A percentile compares a stretch with the other conserved stretches of the same genome.
Conservation (phyloP, 2,797 vertebrate species). For the Lepus townsendii region DNA sequence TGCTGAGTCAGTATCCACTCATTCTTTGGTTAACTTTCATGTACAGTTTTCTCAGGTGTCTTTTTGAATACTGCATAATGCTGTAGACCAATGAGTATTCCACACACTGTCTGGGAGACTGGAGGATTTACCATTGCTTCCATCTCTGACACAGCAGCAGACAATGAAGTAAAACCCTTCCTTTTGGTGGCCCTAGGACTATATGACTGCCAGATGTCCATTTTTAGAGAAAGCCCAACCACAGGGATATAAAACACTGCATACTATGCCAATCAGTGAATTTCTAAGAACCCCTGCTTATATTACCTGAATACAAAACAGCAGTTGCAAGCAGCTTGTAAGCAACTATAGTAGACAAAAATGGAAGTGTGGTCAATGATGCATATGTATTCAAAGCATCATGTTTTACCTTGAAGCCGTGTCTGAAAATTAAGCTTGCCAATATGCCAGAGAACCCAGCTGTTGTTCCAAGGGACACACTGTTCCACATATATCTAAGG, state of each 20-base stretch:
- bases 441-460: slow-evolving; percentile 89
- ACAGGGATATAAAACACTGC: slow-evolving; percentile 90
- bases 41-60: slow-evolving; percentile 1
- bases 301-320: slow-evolving; percentile 89
- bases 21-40: slow-evolving; percentile 65
- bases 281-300: slow-evolving; percentile 90
- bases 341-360: slow-evolving; percentile 89
- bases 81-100: slow-evolving; percentile 6
- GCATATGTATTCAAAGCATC: slow-evolving; percentile 88
- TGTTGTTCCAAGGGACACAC: slow-evolving; percentile 87
- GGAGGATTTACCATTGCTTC: slow-evolving; percentile 73
- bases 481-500: slow-evolving; percentile 88
- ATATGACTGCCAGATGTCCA: slow-evolving; percentile 87
- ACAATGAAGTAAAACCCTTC: slow-evolving; percentile 76
- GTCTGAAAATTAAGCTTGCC: slow-evolving; percentile 91
- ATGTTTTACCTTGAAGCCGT: slow-evolving; percentile 89
- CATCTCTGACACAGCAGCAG: slow-evolving; percentile 64
- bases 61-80: slow-evolving; percentile 64
- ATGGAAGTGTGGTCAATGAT: slow-evolving; percentile 91
- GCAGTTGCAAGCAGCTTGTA: slow-evolving; percentile 88
- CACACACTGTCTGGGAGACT: background rate
- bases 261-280: slow-evolving; percentile 87
- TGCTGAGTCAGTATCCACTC: background rate
- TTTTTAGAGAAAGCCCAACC: slow-evolving; percentile 91
- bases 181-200: slow-evolving; percentile 71